phyloP scores from a whole-genome alignment of 2,888 invertebrate genomes.

The Fabriciana adippe region DNA sequence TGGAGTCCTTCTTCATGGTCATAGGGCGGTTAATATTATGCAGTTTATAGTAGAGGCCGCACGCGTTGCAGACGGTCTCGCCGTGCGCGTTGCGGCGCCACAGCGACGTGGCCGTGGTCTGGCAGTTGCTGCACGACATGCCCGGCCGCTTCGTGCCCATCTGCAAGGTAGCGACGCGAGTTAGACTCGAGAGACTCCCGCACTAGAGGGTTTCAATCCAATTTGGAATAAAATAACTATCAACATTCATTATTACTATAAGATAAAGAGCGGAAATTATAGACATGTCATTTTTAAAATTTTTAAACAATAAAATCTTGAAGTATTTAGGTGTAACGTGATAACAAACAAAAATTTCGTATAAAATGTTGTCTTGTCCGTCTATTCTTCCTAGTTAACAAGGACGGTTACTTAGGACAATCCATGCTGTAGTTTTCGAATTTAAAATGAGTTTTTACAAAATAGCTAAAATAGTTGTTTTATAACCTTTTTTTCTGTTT shows the following conservation, averaged over 20 bases:
- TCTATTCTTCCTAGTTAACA: no score
- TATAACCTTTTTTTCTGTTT: no score
- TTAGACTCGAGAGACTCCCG: not conserved
- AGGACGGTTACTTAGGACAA: no score
- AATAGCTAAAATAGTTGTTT: no score
- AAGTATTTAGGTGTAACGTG: no score
- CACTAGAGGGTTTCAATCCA: conserved; percentile 12
- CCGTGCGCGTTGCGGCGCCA: conserved; percentile 88
- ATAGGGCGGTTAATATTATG: conserved; percentile 94
- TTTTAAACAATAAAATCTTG: no score
- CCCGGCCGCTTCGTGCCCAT: conserved; percentile 89
- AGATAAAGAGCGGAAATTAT: not conserved
- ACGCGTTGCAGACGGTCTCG: conserved; percentile 99
- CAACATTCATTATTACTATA: not conserved
- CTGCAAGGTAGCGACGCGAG: conserved; percentile 47
- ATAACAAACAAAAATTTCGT: no score
- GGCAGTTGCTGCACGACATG: conserved; percentile 93
- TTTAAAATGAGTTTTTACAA: no score
- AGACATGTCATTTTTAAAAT: no score
- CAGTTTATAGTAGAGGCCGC: conserved; percentile 97
- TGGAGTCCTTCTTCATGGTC: conserved; percentile 88
- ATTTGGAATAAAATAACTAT: not conserved
- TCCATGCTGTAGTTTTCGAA: no score
- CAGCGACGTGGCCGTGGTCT: conserved; percentile 94
- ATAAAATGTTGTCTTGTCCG: no score